These are phyloP conservation scores for Sialis fuliginosa DNA, from an alignment of 2,888 invertebrate species.

Conservation along the genomic window DNA sequence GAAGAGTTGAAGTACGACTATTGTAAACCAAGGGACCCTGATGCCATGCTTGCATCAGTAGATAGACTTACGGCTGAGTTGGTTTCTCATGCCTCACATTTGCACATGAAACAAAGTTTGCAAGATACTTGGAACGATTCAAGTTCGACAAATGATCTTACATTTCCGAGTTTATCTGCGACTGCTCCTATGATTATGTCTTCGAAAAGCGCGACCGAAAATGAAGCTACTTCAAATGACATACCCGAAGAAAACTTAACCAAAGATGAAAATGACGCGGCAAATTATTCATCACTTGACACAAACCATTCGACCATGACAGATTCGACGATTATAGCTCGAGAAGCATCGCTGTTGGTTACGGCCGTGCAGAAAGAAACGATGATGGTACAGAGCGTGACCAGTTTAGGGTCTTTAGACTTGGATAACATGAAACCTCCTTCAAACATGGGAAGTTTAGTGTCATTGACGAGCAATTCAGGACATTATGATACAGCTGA, in stretches of 20 bases:
- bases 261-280: slow-evolving; percentile 16
- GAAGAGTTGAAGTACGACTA: slow-evolving; percentile 13
- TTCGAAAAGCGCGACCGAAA: slow-evolving; percentile 39
- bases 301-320: slow-evolving; percentile 43
- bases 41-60: slow-evolving; percentile 47
- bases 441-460: slow-evolving; percentile 52
- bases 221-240: slow-evolving; percentile 11
- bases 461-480: slow-evolving; percentile 33
- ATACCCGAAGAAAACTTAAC: neutral
- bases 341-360: slow-evolving; percentile 54
- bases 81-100: slow-evolving; percentile 43
- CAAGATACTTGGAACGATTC: slow-evolving; percentile 70
- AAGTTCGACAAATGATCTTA: slow-evolving; percentile 58
- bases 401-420: slow-evolving; percentile 43
- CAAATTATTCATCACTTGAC: slow-evolving; percentile 25
- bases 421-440: slow-evolving; percentile 61
- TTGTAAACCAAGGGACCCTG: slow-evolving; percentile 38
- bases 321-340: slow-evolving; percentile 51
- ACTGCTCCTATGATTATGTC: slow-evolving; percentile 55
- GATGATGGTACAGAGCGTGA: slow-evolving; percentile 38
- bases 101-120: slow-evolving; percentile 28
- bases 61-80: slow-evolving; percentile 45
- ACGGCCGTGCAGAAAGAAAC: slow-evolving; percentile 32
- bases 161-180: slow-evolving; percentile 65
- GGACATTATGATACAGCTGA: slow-evolving; percentile 28